Evolutionary conservation across 2,113 vertebrate genomes (phyloP).

Genomic region (Rousettus leschenaultii): DNA sequence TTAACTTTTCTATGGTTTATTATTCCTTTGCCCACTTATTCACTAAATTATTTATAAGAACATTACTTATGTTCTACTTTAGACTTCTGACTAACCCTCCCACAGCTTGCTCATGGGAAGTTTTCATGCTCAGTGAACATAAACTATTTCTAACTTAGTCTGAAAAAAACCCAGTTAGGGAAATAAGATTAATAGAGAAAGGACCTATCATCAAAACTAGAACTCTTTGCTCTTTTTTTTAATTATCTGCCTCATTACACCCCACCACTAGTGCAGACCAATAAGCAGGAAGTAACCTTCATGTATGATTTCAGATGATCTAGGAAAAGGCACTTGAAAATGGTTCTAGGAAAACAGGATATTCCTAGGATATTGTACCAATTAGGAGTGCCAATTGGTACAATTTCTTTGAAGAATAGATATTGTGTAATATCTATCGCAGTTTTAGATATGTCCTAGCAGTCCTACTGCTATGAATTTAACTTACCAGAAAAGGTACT

Average conservation of each 20-base stretch:
- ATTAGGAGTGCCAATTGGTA: neutral
- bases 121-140: conserved; percentile 21
- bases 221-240: neutral
- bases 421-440: neutral
- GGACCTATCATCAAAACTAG: neutral
- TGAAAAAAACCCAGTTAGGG: conserved; percentile 7
- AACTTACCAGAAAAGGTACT: neutral
- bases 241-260: neutral
- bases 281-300: neutral
- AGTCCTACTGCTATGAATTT: neutral
- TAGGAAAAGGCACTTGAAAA: neutral
- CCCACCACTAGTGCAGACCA: neutral
- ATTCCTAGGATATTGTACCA: neutral
- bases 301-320: neutral
- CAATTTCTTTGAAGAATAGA: neutral
- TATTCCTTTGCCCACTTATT: neutral
- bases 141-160: conserved; percentile 40
- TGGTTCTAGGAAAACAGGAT: neutral
- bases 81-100: neutral
- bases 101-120: neutral
- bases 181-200: neutral
- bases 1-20: neutral
- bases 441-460: neutral
- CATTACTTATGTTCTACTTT: neutral
- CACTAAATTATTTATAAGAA: conserved; percentile 43